phyloP scores from a whole-genome alignment of 1,140 invertebrate genomes.

The Caenorhabditis remanei region DNA sequence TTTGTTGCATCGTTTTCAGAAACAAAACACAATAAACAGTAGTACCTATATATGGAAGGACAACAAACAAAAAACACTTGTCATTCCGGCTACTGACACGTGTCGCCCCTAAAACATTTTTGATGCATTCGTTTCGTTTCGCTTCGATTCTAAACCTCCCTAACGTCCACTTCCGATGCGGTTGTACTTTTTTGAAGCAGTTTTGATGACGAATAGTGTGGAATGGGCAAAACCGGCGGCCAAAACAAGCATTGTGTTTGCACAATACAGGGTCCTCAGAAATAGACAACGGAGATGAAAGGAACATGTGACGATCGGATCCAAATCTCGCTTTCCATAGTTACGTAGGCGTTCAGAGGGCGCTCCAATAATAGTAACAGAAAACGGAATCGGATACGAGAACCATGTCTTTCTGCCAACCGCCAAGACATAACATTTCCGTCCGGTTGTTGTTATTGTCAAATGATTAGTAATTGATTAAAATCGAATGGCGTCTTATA shows the following conservation, averaged over 20 bases:
- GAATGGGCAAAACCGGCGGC: conserved; percentile 35
- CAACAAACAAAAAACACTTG: conserved; percentile 49
- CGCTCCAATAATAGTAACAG: conserved; percentile 43
- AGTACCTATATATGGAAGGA: neutral
- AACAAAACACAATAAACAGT: conserved; percentile 5
- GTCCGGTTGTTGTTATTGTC: conserved; percentile 26
- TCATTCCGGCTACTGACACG: conserved; percentile 45
- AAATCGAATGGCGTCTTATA: neutral
- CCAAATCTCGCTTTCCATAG: conserved; percentile 26
- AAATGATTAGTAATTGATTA: neutral
- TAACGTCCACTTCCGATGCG: conserved; percentile 14
- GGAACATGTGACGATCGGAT: conserved; percentile 31
- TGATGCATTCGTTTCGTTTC: neutral
- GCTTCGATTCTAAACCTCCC: conserved; percentile 18
- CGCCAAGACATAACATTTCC: neutral
- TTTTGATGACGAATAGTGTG: conserved; percentile 48
- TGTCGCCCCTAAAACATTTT: neutral
- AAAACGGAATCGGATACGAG: neutral
- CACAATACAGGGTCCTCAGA: conserved; percentile 38
- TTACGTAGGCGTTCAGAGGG: conserved; percentile 49
- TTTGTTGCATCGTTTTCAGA: conserved; percentile 18
- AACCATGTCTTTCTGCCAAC: conserved; percentile 1
- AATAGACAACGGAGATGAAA: conserved; percentile 23
- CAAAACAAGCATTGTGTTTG: conserved; percentile 42
- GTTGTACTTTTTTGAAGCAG: conserved; percentile 47